Base-by-base conservation (phyloP, 1,140 invertebrate genomes). In the Scaptomyza hsui region DNA sequence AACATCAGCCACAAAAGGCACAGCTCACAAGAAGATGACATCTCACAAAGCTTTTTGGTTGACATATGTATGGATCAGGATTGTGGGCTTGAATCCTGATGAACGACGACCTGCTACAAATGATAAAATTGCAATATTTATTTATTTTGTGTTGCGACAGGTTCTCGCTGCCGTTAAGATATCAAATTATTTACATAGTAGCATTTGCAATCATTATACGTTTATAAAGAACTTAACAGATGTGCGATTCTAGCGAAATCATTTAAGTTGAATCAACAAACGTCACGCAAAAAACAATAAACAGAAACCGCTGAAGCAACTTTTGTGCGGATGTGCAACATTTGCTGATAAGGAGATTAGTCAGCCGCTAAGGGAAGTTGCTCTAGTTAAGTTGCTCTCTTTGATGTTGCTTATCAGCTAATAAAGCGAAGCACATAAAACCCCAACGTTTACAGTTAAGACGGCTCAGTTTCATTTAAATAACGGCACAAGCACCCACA, bases 341-440 rank as follows among this genome's bases (percentile, higher is more conserved):
- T 3, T 24, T 13, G 10, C 19, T 67, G 63, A 67, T 65, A 65
- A 49, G 6, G n/a, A 67, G 70, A 74, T 82, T 82, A 82, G 79
- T 82, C 79, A 83, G 57, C 52, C 21, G 49, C 15, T 19, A 60
- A 35, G 19, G 41, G 48, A 53, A 51, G 42, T 24, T 52, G 42
- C 44, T 62, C 37, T 21, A 26, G 35, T 29, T 67, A 48, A 37
- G 12, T n/a, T 45, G 39, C 37, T 15, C 26, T 15, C 41, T 26
- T 37, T 41, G 49, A 26, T 47, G 18, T 35, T 10, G 39, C 80
- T 86, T 83, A 83, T 83, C 83, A 83, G 76, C 26, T 29, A 29
- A 29, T 26, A 63, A 62, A 63, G 44, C 18, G 53, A 9, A 10
- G 10, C 51, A 35, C 53, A 86, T 86, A 83, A 80, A 75, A 85